These are phyloP conservation scores for Anarsia innoxiella DNA, from an alignment of 2,888 invertebrate genomes.

Conservation along the genomic window DNA sequence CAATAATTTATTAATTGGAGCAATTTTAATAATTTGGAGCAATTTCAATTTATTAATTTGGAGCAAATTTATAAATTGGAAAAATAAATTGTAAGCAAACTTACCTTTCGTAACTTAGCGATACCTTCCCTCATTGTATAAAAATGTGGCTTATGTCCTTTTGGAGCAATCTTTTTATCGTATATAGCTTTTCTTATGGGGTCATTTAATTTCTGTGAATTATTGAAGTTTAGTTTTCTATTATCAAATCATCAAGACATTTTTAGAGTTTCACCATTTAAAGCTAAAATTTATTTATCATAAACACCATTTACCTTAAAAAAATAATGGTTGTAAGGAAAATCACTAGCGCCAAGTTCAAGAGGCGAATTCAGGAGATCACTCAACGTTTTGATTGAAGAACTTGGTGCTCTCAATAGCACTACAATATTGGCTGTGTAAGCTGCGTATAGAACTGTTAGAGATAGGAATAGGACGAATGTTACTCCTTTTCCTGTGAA, in stretches of 20 bases:
- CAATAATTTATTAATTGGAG: no score
- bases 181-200: conserved; percentile 65
- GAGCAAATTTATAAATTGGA: no score
- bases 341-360: conserved; percentile 77
- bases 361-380: conserved; percentile 78
- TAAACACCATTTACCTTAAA: conserved; percentile 77
- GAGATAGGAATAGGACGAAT: conserved; percentile 73
- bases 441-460: conserved; percentile 78
- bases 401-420: conserved; percentile 78
- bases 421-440: conserved; percentile 81
- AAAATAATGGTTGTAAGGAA: conserved; percentile 78
- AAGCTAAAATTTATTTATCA: no score
- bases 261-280: no score
- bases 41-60: no score
- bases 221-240: no score
- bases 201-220: conserved; percentile 66
- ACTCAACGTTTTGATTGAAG: conserved; percentile 73
- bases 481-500: conserved; percentile 73
- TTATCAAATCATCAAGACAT: no score
- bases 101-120: conserved; percentile 51
- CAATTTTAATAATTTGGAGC: no score
- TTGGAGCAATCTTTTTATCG: conserved; percentile 65
- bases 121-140: conserved; percentile 64
- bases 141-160: conserved; percentile 58
- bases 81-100: no score